Percentiles rank a stretch among this genome's conserved stretches.
phyloP scores from a whole-genome alignment of 2,797 vertebrate genomes.

The Sebastes diploproa region DNA sequence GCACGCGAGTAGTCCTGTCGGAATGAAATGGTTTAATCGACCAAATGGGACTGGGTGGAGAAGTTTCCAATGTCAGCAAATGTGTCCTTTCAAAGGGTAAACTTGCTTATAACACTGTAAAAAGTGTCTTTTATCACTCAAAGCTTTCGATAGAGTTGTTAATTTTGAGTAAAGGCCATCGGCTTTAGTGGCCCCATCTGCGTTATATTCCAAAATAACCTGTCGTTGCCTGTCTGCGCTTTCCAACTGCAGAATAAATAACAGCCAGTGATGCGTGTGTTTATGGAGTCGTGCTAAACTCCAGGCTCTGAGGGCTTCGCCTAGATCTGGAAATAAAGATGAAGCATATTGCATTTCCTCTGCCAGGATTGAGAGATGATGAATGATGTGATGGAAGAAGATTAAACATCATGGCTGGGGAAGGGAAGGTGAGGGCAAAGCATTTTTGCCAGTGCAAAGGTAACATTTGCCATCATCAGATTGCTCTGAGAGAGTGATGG shows the following conservation, averaged over 20 bases:
- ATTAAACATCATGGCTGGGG: conserved; percentile 40
- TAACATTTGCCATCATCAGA: conserved; percentile 22
- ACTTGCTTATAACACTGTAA: not conserved
- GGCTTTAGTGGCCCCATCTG: conserved; percentile 35
- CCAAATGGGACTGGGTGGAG: not conserved
- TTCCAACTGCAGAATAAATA: conserved; percentile 42
- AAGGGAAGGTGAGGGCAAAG: conserved; percentile 39
- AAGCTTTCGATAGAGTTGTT: conserved; percentile 8
- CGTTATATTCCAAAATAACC: conserved; percentile 25
- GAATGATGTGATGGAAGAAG: conserved; percentile 40
- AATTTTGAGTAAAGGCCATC: conserved; percentile 30
- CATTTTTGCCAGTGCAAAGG: not conserved
- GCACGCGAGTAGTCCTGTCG: too few relatives aligned
- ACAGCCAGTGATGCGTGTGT: conserved; percentile 53
- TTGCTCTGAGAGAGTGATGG: not conserved
- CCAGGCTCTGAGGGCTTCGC: conserved; percentile 20
- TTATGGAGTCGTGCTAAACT: conserved; percentile 32
- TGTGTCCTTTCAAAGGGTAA: not conserved
- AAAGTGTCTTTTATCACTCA: conserved; percentile 20
- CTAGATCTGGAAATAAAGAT: conserved; percentile 46
- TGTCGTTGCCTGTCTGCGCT: not conserved
- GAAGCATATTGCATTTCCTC: conserved; percentile 33
- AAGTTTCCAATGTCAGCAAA: not conserved
- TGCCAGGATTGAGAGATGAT: conserved; percentile 51
- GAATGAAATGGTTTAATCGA: not conserved